These are phyloP conservation scores for Plutomurus gul DNA, from an alignment of 1,140 invertebrate species.

Conservation along the genomic window DNA sequence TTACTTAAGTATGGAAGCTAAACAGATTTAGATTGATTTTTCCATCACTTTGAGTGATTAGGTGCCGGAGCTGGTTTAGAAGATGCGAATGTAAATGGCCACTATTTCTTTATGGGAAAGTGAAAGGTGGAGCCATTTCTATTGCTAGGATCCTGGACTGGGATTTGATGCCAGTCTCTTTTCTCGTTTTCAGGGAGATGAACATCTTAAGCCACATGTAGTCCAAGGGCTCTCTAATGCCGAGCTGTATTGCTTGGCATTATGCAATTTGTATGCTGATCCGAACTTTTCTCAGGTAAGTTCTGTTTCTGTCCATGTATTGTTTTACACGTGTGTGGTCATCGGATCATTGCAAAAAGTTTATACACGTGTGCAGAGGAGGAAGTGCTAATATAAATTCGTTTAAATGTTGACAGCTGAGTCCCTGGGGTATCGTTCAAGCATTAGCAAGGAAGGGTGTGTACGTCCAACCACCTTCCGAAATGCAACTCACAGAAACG, in stretches of 20 bases:
- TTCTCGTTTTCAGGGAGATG: constrained; percentile 72
- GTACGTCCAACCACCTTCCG: constrained; percentile 79
- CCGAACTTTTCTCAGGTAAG: constrained; percentile 65
- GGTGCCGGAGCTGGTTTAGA: neutral
- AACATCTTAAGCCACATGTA: constrained; percentile 91
- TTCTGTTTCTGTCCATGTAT: no score
- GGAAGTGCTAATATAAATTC: neutral
- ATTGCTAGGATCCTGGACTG: neutral
- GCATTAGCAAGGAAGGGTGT: constrained; percentile 89
- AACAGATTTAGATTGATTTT: constrained; percentile 48
- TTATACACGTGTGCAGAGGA: no score
- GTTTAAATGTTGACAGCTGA: constrained; percentile 78
- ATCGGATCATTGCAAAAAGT: no score
- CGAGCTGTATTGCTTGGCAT: constrained; percentile 92
- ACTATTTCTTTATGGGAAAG: neutral
- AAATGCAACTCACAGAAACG: constrained; percentile 90
- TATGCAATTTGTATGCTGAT: constrained; percentile 96
- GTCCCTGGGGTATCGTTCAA: constrained; percentile 91
- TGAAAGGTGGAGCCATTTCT: constrained; percentile 4
- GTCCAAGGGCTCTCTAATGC: constrained; percentile 89
- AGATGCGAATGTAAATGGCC: neutral
- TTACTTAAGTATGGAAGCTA: neutral
- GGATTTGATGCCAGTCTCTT: neutral
- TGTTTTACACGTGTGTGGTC: no score
- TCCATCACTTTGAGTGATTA: constrained; percentile 43